Evolutionary conservation across 2,888 invertebrate species (phyloP).

Genomic region (Pycnomerus fuliginosus): DNA sequence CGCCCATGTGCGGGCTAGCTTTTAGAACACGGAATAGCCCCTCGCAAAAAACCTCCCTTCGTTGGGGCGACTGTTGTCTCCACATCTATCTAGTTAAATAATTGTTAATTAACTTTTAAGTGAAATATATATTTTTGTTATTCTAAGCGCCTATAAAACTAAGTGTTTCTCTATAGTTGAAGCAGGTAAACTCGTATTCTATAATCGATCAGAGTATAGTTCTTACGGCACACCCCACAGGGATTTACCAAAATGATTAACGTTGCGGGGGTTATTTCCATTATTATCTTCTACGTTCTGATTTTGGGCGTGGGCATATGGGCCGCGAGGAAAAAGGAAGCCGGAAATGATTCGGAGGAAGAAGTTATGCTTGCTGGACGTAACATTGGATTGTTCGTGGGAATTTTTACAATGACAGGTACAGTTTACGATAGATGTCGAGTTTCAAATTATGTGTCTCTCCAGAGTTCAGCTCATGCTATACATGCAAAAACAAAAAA

Average conservation of each 20-base stretch:
- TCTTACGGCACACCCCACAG: neutral
- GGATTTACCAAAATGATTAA: constrained; percentile 84
- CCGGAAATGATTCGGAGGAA: constrained; percentile 88
- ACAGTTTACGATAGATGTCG: too few species aligned
- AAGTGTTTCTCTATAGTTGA: constrained; percentile 2
- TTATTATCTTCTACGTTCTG: constrained; percentile 92
- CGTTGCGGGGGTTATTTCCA: constrained; percentile 89
- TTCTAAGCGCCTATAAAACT: constrained; percentile 4
- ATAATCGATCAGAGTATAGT: neutral
- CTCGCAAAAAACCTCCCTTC: constrained; percentile 94
- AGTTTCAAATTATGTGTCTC: too few species aligned
- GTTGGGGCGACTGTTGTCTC: constrained; percentile 91
- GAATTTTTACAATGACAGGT: constrained; percentile 99
- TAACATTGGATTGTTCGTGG: constrained; percentile 95
- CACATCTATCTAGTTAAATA: neutral
- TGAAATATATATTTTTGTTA: constrained; percentile 2
- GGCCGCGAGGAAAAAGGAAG: constrained; percentile 92
- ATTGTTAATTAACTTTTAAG: constrained; percentile 1
- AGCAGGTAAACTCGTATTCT: neutral
- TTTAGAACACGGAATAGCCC: constrained; percentile 96
- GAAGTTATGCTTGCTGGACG: constrained; percentile 98
- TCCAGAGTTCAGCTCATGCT: too few species aligned
- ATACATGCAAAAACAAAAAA: too few species aligned
- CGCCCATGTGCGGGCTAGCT: constrained; percentile 93
- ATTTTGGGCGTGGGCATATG: constrained; percentile 96